Conservation (phyloP, 2,113 vertebrate species). For the Rhea americana region DNA sequence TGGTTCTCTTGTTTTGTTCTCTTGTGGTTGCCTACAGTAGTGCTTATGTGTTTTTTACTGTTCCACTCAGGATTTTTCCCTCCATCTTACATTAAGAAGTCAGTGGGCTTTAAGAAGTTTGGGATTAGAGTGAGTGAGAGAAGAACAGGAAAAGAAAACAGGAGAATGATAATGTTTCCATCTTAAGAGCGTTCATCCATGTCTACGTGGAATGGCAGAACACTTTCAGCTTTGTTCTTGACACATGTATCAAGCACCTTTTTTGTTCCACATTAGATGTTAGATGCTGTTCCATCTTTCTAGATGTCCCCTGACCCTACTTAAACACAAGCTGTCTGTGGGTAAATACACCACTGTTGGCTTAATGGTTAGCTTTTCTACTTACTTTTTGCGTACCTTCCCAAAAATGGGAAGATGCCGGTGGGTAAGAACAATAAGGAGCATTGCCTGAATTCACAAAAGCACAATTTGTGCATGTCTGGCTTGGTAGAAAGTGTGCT, state of each 20-base stretch:
- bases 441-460: not conserved
- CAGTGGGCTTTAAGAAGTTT: not conserved
- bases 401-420: not conserved
- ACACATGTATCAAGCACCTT: not conserved
- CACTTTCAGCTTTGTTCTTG: not conserved
- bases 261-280: not conserved
- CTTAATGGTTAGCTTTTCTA: not conserved
- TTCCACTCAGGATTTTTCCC: not conserved
- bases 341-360: not conserved
- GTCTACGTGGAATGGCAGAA: not conserved
- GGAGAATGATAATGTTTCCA: not conserved
- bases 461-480: not conserved
- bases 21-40: not conserved
- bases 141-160: not conserved
- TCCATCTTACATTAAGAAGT: not conserved
- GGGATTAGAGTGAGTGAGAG: not conserved
- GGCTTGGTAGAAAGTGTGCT: not conserved
- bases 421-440: not conserved
- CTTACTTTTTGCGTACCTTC: not conserved
- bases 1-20: not conserved
- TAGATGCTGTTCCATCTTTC: not conserved
- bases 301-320: not conserved
- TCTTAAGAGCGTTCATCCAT: slow-evolving; percentile 7
- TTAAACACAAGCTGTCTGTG: not conserved
- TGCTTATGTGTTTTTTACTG: not conserved